Base-by-base conservation (phyloP, 2,113 vertebrate genomes). In the Sphyrna mokarran region DNA sequence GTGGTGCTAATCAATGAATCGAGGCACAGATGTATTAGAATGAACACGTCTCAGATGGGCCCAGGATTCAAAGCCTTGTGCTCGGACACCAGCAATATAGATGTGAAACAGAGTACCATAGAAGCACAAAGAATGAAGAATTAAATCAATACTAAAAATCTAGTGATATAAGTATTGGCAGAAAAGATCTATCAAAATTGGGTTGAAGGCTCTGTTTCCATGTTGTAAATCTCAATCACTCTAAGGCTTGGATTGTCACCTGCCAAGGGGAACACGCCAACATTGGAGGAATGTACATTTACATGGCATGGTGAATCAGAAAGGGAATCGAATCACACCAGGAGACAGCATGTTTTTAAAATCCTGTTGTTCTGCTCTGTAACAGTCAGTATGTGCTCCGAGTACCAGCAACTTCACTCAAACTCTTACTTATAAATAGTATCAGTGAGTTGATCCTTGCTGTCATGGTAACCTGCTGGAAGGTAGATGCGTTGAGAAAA, bases 401-500 rank as follows among this genome's bases (percentile, higher is more conserved):
- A 6, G 16, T 93, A 37, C 16, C 48, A 93, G 89, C 16, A 93
- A n/a, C 58, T 66, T 93, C 66, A 68, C 40, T 16, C 61, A 93
- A 68, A 93, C 89, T 66, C 89, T 93, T 22, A 93, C 68, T 93
- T 93, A 66, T 66, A 93, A 93, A 93, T 93, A 93, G 89, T 63
- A 33, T 66, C 58, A 20, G 18, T 20, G 89, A 93, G n/a, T 63
- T 37, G 61, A 37, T 1, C 16, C 61, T 33, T 93, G 89, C 61
- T 93, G 89, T 93, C 89, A 93, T 93, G n/a, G 89, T 93, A 93
- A 93, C 61, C 33, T 66, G 89, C 18, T 93, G 33, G 33, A 66
- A 66, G 89, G 7, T 93, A 22, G 61, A 68, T 7, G 7, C 63
- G 16, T 37, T 66, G n/a, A 37, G 33, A 66, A 93, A 93, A 18